Evolutionary conservation across 92 coral and sea anemone genomes (phyloP), one percentile per base, ranked within the genome.

Genomic region (Zoanthus solanderi): DNA sequence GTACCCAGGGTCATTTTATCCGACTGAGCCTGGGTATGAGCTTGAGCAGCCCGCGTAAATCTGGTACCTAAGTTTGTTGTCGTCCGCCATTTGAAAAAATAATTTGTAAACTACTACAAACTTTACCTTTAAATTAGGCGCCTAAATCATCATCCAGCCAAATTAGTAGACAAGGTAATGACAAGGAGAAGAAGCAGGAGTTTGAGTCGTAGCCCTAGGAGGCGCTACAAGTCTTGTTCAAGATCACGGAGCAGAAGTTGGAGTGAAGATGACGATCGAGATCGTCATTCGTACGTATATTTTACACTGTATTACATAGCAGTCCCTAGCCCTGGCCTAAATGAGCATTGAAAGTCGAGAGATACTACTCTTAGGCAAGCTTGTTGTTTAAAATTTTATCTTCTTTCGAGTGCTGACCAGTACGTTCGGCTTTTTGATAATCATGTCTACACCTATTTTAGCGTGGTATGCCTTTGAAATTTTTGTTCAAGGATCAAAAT

Each of bases 231-330:
- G 81, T 90, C 95, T 10, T 85, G 93, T 46, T 93, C 98, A 32
- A 83, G 97, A 83, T 90, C 93, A 65, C 89, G 97, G 8, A 94
- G 94, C 66, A 54, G 88, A 8, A 91, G 94, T 56, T 12, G 90
- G 71, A 92, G 90, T 65, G 85, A 92, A 46, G 94, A 91, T 46
- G 61, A 68, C 23, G 84, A 81, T 11, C 45, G 75, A 81, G 46
- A 81, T 45, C 85, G 85, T 66, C 85, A 81, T 18, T 81, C 85
- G 85, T 81, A 81, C 75, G 85, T 81, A 47, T 50, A 50, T 10
- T 50, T 50, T 7, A 7, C 54, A 50, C 9, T 50, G 8, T 50
- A 50, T 50, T 50, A 34, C 42, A 34, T 34, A 34, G 42, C 42
- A 34, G 3, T 34, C 42, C 2, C 42, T 34, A 34, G 42, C 3